Evolutionary conservation across 2,113 vertebrate species (phyloP), one percentile per base, ranked within the genome.

Genomic region (Gobius niger): DNA sequence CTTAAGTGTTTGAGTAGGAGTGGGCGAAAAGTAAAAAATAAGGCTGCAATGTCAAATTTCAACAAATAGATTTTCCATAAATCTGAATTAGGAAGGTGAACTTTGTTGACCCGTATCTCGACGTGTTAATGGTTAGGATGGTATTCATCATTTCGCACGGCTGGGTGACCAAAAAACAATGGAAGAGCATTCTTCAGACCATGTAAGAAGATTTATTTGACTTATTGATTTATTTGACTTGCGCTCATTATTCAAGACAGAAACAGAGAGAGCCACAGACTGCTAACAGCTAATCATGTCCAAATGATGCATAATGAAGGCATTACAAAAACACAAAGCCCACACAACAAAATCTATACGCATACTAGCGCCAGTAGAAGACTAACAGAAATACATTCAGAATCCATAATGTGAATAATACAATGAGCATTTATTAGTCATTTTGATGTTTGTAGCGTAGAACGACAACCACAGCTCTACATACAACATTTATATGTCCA

Each of bases 1-100:
- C 72, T 83, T 65, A 78, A 80, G 76, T 75, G 78, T 81, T 75
- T 80, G 70, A 73, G 70, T 82, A 75, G 73, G 78, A 69, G 72
- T 68, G 81, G 60, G 67, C 75, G 64, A 41, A 52, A 70, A 24
- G 47, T 70, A 84, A 82, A 87, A 84, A n/a, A n/a, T n/a, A n/a
- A 76, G 74, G 82, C 61, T 0, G 47, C 14, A 19, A 47, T 12
- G 44, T 61, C 61, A 24, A 60, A 60, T 67, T 67, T 34, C 19
- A 51, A 40, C 12, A 42, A 41, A 47, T 11, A 12, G 11, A 57
- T 15, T 73, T 44, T 14, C 2, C 24, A 51, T 44, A 44, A 8
- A 42, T 8, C 7, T 54, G 18, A 54, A 54, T 41, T 16, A 42
- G 57, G 8, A 60, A 14, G 40, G 40, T 3, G 18, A 7, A 60